Evolutionary conservation across 1,140 invertebrate genomes (phyloP).

Genomic region (Calosoma granatense): DNA sequence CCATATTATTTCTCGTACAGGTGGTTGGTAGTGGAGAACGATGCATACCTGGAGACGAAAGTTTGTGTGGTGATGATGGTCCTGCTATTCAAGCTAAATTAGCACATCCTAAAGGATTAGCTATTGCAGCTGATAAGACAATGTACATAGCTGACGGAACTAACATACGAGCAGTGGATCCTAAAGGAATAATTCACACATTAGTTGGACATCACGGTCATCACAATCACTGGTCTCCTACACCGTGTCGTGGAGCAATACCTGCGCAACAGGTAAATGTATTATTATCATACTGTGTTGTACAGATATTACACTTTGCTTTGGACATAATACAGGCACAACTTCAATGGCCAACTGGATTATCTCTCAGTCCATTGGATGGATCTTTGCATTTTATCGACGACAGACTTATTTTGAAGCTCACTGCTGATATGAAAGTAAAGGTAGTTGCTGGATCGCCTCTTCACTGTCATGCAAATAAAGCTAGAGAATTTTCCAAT

Average conservation of each 20-base stretch:
- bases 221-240: conserved; percentile 82
- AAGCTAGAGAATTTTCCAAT: conserved; percentile 18
- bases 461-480: conserved; percentile 62
- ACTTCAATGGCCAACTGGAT: conserved; percentile 89
- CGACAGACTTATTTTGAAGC: conserved; percentile 81
- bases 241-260: conserved; percentile 72
- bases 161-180: conserved; percentile 84
- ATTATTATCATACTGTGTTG: not conserved
- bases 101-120: conserved; percentile 93
- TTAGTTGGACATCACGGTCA: conserved; percentile 86
- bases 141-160: conserved; percentile 94
- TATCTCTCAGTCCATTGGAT: conserved; percentile 87
- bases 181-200: conserved; percentile 86
- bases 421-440: conserved; percentile 84
- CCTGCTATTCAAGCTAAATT: conserved; percentile 81
- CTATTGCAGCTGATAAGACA: conserved; percentile 79
- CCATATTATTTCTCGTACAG: conserved; percentile 14
- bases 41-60: conserved; percentile 85
- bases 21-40: conserved; percentile 92
- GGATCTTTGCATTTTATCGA: conserved; percentile 92
- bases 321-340: conserved; percentile 52
- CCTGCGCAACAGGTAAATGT: conserved; percentile 49
- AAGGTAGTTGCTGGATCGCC: conserved; percentile 85
- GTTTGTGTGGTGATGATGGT: conserved; percentile 87
- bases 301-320: not conserved